Conservation (phyloP, 1,140 invertebrate species). For the Heliconius hewitsoni region DNA sequence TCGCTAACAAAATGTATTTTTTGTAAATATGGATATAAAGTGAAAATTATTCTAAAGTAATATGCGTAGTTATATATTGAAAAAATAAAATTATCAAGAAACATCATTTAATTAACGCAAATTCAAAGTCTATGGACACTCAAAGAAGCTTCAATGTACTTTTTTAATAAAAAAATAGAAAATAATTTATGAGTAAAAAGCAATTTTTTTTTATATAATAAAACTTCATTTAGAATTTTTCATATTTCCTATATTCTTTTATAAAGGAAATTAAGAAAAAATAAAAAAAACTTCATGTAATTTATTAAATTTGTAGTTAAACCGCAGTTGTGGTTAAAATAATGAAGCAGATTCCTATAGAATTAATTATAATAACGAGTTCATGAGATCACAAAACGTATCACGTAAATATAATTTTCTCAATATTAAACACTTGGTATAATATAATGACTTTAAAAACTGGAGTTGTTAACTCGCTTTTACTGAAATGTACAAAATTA, state of each 20-base stretch:
- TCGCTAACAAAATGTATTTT: too few relatives aligned
- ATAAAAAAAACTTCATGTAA: background rate
- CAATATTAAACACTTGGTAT: constrained; percentile 34
- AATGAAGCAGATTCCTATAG: too few relatives aligned
- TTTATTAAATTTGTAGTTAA: background rate
- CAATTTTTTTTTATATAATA: background rate
- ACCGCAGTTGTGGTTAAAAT: background rate
- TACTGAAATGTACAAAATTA: constrained; percentile 44
- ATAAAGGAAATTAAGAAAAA: background rate
- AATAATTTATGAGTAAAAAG: background rate
- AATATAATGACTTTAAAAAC: constrained; percentile 44
- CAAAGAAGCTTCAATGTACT: constrained; percentile 3
- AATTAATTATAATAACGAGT: too few relatives aligned
- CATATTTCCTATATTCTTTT: background rate
- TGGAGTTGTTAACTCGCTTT: constrained; percentile 40
- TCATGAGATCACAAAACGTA: constrained; percentile 18
- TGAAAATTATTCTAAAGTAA: background rate
- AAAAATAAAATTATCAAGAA: background rate
- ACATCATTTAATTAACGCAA: constrained; percentile 6
- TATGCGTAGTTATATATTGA: background rate
- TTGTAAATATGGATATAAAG: too few relatives aligned
- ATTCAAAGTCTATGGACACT: constrained; percentile 6
- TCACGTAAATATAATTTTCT: constrained; percentile 30
- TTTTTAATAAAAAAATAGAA: background rate
- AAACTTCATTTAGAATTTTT: background rate